Evolutionary conservation across 1,140 invertebrate species (phyloP).

Genomic region (Cheumatopsyche charites): DNA sequence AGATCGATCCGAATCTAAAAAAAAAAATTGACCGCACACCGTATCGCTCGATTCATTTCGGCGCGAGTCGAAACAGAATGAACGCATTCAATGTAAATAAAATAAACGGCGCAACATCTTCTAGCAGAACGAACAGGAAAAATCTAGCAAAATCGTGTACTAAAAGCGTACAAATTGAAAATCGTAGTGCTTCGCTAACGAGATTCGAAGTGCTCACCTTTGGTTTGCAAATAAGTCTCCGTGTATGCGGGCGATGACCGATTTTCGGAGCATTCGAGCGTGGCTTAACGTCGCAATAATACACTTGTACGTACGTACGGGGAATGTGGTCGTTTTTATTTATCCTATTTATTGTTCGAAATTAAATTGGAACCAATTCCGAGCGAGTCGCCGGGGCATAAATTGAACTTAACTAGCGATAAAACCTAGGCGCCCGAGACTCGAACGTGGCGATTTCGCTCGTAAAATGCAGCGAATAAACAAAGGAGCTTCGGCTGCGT

Average conservation of each 20-base stretch:
- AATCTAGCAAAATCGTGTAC: too few relatives aligned
- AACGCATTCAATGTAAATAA: constrained; percentile 1
- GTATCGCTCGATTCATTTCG: too few relatives aligned
- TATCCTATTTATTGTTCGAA: constrained; percentile 24
- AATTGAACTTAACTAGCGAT: constrained; percentile 28
- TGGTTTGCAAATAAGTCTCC: constrained; percentile 5
- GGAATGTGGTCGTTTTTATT: constrained; percentile 6
- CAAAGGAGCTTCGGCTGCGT: neutral
- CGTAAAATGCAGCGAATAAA: constrained; percentile 22
- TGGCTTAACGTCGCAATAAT: neutral
- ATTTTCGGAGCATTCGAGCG: neutral
- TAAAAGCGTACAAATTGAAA: neutral
- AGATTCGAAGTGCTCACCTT: constrained; percentile 3
- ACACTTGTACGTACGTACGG: neutral
- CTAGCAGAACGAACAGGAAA: too few relatives aligned
- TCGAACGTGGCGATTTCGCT: constrained; percentile 18
- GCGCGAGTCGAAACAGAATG: neutral
- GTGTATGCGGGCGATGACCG: neutral
- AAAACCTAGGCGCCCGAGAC: constrained; percentile 2
- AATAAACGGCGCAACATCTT: neutral
- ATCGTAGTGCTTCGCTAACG: constrained; percentile 8
- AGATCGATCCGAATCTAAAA: too few relatives aligned
- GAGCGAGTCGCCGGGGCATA: neutral
- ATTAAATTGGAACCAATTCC: constrained; percentile 14
- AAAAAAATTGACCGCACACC: too few relatives aligned